Base-by-base conservation (phyloP, 2,113 vertebrate genomes). In the Chamaetylas fuelleborni region DNA sequence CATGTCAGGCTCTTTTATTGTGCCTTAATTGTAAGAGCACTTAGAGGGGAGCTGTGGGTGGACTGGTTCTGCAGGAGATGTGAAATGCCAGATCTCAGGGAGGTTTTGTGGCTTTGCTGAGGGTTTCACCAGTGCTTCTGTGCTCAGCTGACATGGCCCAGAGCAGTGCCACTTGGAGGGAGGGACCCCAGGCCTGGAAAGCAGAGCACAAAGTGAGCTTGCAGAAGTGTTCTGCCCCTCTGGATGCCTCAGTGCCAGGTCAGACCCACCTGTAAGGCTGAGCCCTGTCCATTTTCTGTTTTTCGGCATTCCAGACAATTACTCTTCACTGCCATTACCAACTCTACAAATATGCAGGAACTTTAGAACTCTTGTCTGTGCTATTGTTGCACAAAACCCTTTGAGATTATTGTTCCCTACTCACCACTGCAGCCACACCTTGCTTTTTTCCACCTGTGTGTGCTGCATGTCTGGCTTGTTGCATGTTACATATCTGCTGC, bases 1-100 rank as follows among this genome's bases (percentile, higher is more conserved):
- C 95, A 91, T 93, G 94, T 95, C 85, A 97, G 86, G 93, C 95
- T 96, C 96, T 95, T 98, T 98, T 96, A 95, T 93, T 85, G 87
- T 96, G 88, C 91, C 79, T 96, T 97, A 95, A 33, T 67, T 93
- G 76, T 80, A 23, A 42, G 83, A 74, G 36, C 67, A 15, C 84
- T 86, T 84, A 8, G 31, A 79, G 66, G 22, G 45, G 14, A 88
- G 25, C 33, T 28, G 57, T 47, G 66, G 17, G 42, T 19, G 40
- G n/a, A 33, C 10, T 20, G 58, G 22, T 58, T 47, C 12, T 54
- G 48, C 26, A 62, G 70, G 42, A 48, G 57, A 57, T 28, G 24
- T 19, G 11, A 53, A 76, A 33, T 73, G 22, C 24, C 47, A 33
- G 19, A 6, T 47, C 29, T 42, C 54, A 23, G 47, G 69, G 50